Base-by-base conservation (phyloP, 1,140 invertebrate genomes). In the Brachionus rubens region DNA sequence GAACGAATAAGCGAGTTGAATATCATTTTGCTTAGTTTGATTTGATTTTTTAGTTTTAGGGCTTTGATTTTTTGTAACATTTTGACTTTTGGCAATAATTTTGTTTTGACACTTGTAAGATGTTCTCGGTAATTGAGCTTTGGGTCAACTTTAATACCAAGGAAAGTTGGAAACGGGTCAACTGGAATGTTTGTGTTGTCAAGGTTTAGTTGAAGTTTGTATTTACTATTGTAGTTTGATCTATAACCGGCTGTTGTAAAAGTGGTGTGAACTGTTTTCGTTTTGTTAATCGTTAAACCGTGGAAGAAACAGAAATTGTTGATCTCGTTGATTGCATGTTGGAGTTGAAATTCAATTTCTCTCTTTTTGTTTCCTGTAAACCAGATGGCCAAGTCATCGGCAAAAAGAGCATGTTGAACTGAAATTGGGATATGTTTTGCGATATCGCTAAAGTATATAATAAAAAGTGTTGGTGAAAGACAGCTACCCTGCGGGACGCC, bases 401-500 rank as follows among this genome's bases (percentile, higher is more conserved):
- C 30, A 21, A 40, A 67, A 28, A 67, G 19, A 12, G 62, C 62
- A 21, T 41, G 40, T 30, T 67, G 2, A 33, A 67, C 62, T 36
- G 40, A 19, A 40, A 40, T 28, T 40, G 40, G 36, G n/a, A 54
- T 54, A 1, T 26, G 10, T 36, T 65, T 65, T 10, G 19, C 14
- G 10, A 65, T 65, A 2, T 75, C 70, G 26, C 9, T 75, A 19
- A 75, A 43, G 26, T 41, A 75, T 14, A 75, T 36, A 12, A 43
- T 21, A 46, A 75, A 75, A 9, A 75, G 50, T 6, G 24, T 75
- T 3, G 72, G 72, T 16, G 30, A 26, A 9, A 75, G 26, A n/a
- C 33, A 36, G 41, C 48, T 54, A 28, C 72, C 72, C 56, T 75
- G 72, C 21, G 72, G 47, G 14, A 75, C 72, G 7, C 72, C 72